These are phyloP conservation scores for Cosmia pyralina DNA, from an alignment of 2,888 invertebrate genomes.

Conservation along the genomic window DNA sequence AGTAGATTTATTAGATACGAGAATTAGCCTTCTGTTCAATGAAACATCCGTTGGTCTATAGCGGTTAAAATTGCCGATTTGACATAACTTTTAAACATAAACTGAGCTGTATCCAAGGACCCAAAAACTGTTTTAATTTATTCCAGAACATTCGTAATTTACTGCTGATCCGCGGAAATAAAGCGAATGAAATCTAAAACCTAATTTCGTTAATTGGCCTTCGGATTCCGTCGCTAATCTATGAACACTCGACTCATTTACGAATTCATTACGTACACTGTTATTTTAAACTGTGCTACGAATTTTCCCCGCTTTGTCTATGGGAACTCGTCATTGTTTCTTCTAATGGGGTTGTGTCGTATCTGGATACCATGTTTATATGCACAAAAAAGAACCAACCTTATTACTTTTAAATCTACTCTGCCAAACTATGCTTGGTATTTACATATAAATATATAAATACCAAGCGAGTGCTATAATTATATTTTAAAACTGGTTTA, in stretches of 20 bases:
- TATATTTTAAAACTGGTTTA: too few species aligned
- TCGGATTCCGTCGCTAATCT: constrained; percentile 57
- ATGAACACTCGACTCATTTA: constrained; percentile 57
- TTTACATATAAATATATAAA: too few species aligned
- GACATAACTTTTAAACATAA: neutral
- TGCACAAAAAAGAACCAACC: too few species aligned
- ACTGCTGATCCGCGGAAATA: constrained; percentile 49
- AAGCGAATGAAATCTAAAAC: constrained; percentile 59
- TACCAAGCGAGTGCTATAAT: too few species aligned
- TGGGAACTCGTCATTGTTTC: neutral
- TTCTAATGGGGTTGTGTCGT: neutral
- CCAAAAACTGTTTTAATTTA: constrained; percentile 35
- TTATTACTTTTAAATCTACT: too few species aligned
- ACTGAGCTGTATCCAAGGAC: neutral
- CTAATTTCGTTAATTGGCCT: constrained; percentile 57
- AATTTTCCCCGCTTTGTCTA: constrained; percentile 7
- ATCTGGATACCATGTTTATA: neutral
- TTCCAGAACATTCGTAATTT: constrained; percentile 38
- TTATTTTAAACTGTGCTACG: constrained; percentile 39
- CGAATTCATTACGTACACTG: constrained; percentile 47
- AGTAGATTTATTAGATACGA: too few species aligned
- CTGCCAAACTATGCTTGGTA: too few species aligned
- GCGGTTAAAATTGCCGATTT: neutral
- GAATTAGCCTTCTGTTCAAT: neutral
- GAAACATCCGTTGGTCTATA: neutral